Conservation (phyloP, 2,113 vertebrate genomes). For the Camelus bactrianus region DNA sequence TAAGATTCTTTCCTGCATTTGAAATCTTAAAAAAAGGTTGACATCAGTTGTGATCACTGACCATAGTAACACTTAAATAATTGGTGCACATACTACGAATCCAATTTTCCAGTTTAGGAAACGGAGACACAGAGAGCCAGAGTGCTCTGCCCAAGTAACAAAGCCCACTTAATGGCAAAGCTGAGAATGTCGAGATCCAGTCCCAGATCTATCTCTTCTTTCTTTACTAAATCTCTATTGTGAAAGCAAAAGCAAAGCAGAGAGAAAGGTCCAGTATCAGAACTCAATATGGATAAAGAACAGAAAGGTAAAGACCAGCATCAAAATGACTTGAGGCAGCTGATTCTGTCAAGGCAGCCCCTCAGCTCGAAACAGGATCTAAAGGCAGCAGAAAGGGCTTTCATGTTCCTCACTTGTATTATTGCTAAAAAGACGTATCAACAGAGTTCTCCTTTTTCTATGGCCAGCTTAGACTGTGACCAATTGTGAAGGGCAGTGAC, state of each 20-base stretch:
- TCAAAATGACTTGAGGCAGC: neutral
- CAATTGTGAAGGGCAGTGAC: neutral
- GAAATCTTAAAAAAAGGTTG: constrained; percentile 20
- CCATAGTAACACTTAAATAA: neutral
- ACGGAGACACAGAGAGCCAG: neutral
- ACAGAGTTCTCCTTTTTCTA: neutral
- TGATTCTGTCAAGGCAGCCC: neutral
- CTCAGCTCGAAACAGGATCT: neutral
- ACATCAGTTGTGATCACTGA: neutral
- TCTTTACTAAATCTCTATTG: neutral
- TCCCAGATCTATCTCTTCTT: neutral
- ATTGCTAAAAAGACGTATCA: neutral
- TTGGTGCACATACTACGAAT: neutral
- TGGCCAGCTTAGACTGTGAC: neutral
- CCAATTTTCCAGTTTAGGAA: constrained; percentile 23
- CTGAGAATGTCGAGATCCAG: neutral
- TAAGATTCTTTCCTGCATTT: neutral
- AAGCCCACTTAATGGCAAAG: neutral
- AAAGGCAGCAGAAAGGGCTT: neutral
- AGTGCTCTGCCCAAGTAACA: neutral
- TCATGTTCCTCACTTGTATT: neutral
- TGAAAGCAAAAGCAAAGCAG: constrained; percentile 3
- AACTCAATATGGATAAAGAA: neutral
- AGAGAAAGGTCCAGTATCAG: neutral
- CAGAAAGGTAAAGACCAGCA: neutral